Evolutionary conservation across 2,113 vertebrate species (phyloP).

Genomic region (Sialia sialis): DNA sequence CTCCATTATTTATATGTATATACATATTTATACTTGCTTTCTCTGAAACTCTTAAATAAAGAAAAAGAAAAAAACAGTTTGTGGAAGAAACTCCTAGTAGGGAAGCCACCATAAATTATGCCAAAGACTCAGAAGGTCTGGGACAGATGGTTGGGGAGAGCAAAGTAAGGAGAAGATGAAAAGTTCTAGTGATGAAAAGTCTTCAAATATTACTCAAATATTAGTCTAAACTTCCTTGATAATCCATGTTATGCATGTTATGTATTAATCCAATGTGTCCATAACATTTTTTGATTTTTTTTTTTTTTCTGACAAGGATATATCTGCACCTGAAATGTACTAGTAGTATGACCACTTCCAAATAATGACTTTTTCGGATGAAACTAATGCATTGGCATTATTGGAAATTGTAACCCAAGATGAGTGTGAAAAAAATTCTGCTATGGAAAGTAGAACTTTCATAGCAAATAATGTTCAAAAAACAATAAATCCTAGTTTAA

Average conservation of each 20-base stretch:
- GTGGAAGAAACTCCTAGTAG: neutral
- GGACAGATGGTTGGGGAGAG: neutral
- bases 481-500: neutral
- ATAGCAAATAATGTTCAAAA: neutral
- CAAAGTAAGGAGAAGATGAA: neutral
- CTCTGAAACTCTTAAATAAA: neutral
- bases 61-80: neutral
- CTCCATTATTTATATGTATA: conserved; percentile 39
- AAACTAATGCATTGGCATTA: neutral
- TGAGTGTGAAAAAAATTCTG: neutral
- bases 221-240: neutral
- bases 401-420: neutral
- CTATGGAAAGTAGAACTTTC: neutral
- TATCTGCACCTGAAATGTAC: neutral
- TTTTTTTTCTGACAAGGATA: neutral
- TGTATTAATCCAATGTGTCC: neutral
- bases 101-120: neutral
- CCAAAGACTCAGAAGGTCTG: neutral
- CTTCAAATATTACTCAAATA: neutral
- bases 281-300: neutral
- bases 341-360: neutral
- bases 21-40: conserved; percentile 42
- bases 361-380: neutral
- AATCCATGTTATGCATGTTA: neutral
- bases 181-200: neutral